phyloP scores from a whole-genome alignment of 2,797 vertebrate genomes.

The Gymnocypris eckloni region DNA sequence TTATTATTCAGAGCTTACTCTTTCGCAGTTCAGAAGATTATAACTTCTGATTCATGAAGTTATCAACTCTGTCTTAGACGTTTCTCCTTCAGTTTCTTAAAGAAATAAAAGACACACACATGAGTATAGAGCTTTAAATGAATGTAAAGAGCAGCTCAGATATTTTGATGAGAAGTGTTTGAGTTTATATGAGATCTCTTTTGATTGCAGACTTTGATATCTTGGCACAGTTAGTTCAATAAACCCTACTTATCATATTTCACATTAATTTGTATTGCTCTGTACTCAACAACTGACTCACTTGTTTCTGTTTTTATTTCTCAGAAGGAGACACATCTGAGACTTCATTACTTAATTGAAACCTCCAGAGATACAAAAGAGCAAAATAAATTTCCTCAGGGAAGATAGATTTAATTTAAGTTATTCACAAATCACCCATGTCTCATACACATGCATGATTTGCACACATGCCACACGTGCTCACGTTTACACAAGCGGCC shows the following conservation, averaged over 20 bases:
- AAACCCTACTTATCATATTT: not conserved
- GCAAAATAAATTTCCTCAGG: slow-evolving; percentile 6
- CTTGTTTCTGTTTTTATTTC: not conserved
- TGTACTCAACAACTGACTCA: not conserved
- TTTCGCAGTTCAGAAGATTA: not conserved
- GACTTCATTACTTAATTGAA: not conserved
- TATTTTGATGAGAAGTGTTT: not conserved
- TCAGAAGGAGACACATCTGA: not conserved
- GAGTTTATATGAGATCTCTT: not conserved
- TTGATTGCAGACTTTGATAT: not conserved
- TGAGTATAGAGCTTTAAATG: not conserved
- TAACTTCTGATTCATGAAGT: not conserved
- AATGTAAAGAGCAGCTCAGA: not conserved
- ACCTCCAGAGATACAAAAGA: not conserved
- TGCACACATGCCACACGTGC: slow-evolving; percentile 20
- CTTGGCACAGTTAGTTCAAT: not conserved
- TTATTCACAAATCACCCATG: slow-evolving; percentile 6
- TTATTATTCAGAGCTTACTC: not conserved
- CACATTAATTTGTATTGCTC: not conserved
- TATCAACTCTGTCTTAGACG: not conserved
- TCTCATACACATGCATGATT: not conserved
- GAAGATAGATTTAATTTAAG: not conserved
- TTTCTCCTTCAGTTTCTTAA: not conserved
- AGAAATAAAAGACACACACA: not conserved
- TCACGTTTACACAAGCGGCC: slow-evolving; percentile 28